Conservation (phyloP, 2,113 vertebrate genomes). For the Lophochroa leadbeateri region DNA sequence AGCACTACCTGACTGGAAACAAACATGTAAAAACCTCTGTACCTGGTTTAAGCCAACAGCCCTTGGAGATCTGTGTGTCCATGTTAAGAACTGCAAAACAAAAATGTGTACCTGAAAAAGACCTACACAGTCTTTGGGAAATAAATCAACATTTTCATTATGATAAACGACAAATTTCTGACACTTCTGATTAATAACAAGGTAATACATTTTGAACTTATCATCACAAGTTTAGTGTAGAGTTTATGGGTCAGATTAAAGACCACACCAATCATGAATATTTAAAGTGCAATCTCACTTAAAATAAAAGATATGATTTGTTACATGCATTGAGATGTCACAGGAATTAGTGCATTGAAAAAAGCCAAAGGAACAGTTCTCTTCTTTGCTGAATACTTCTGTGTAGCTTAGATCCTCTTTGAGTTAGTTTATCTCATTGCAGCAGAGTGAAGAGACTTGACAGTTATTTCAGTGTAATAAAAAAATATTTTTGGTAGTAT, state of each 20-base stretch:
- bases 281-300: background rate
- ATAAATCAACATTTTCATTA: background rate
- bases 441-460: background rate
- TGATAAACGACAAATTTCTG: background rate
- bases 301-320: background rate
- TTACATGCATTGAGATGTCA: background rate
- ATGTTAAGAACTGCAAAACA: background rate
- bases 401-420: background rate
- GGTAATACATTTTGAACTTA: background rate
- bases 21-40: background rate
- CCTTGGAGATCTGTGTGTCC: background rate
- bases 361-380: background rate
- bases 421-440: background rate
- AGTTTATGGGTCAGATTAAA: background rate
- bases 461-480: background rate
- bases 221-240: background rate
- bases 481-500: background rate
- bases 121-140: background rate
- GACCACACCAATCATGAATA: background rate
- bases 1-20: background rate
- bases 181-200: background rate
- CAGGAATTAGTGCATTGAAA: background rate
- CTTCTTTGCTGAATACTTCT: background rate
- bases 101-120: background rate
- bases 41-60: background rate